Conservation (phyloP, 2,888 invertebrate genomes). For the Rotaria sp. region DNA sequence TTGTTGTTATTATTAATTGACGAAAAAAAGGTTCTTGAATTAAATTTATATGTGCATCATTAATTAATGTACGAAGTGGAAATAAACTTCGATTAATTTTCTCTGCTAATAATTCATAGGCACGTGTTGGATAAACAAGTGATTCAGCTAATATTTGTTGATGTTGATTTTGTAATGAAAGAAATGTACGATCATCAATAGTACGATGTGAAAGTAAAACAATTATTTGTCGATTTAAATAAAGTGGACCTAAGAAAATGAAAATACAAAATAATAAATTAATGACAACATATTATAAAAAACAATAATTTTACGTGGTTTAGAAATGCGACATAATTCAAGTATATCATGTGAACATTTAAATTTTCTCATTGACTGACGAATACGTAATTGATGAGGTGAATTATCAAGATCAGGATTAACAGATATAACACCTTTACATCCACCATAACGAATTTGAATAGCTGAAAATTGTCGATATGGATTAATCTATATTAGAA, state of each 20-base stretch:
- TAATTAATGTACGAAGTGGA: slow-evolving; percentile 7
- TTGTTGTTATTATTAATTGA: slow-evolving; percentile 19
- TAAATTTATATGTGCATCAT: background rate
- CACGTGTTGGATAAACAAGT: background rate
- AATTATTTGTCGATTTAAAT: slow-evolving; percentile 26
- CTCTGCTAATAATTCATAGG: slow-evolving; percentile 2
- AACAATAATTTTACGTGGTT: background rate
- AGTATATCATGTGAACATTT: slow-evolving; percentile 14
- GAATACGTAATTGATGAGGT: slow-evolving; percentile 21
- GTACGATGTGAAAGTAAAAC: slow-evolving; percentile 14
- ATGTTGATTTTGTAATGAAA: slow-evolving; percentile 6
- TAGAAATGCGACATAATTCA: slow-evolving; percentile 28
- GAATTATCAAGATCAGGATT: slow-evolving; percentile 25
- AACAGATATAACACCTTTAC: slow-evolving; percentile 20
- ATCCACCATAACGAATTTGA: slow-evolving; percentile 19
- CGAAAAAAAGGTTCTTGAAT: slow-evolving; percentile 26
- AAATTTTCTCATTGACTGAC: background rate
- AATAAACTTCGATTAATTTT: slow-evolving; percentile 25
- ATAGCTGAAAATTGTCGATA: slow-evolving; percentile 15
- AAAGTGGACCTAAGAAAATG: background rate
- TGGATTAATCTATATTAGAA: background rate
- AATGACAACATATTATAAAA: background rate
- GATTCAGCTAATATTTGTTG: background rate
- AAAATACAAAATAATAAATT: background rate
- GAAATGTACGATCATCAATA: slow-evolving; percentile 18